These are phyloP conservation scores for Amphipyra berbera DNA, from an alignment of 2,888 invertebrate species.

Conservation along the genomic window DNA sequence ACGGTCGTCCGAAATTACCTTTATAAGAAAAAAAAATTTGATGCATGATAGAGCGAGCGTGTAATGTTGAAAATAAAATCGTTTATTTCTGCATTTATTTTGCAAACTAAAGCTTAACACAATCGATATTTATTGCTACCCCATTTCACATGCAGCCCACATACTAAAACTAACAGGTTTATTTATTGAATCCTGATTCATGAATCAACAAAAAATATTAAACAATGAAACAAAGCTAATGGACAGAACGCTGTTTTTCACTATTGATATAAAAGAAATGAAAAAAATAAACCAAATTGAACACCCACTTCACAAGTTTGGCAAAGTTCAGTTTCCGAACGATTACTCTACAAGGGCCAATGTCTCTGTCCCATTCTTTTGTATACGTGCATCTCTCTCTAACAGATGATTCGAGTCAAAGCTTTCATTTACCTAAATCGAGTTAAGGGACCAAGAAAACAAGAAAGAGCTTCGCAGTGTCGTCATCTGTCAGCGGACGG, in stretches of 20 bases:
- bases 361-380: slow-evolving; percentile 24
- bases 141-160: slow-evolving; percentile 12
- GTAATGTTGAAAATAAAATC: neutral
- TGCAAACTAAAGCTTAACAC: neutral
- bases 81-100: slow-evolving; percentile 1
- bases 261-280: slow-evolving; percentile 19
- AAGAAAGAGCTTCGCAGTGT: slow-evolving; percentile 79
- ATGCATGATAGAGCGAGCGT: too few relatives aligned
- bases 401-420: slow-evolving; percentile 70
- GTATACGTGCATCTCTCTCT: slow-evolving; percentile 40
- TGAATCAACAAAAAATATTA: slow-evolving; percentile 10
- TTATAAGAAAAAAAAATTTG: too few relatives aligned
- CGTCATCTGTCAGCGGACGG: slow-evolving; percentile 81
- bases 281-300: slow-evolving; percentile 39
- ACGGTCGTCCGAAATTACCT: too few relatives aligned
- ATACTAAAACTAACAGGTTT: slow-evolving; percentile 3
- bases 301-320: slow-evolving; percentile 50
- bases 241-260: slow-evolving; percentile 9
- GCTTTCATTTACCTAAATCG: slow-evolving; percentile 81
- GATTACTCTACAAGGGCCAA: slow-evolving; percentile 57
- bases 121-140: slow-evolving; percentile 8
- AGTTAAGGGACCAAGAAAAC: slow-evolving; percentile 81
- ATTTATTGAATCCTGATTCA: slow-evolving; percentile 15
- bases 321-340: slow-evolving; percentile 61
- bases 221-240: slow-evolving; percentile 19